Percentiles rank a stretch among this genome's conserved stretches.
Evolutionary conservation across 1,140 invertebrate genomes (phyloP).

Genomic region (Pseudomyrmex sp.): DNA sequence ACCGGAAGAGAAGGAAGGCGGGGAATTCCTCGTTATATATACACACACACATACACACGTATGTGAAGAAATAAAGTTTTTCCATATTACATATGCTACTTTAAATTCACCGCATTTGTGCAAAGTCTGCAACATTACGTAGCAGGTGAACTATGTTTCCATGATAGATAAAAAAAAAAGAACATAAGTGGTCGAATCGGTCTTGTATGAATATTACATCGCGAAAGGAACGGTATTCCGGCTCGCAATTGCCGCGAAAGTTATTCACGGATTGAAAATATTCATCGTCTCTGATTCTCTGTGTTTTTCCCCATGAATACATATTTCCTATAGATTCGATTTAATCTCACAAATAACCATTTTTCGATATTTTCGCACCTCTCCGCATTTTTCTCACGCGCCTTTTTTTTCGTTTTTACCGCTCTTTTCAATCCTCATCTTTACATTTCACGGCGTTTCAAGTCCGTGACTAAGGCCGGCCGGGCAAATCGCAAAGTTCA

Average conservation of each 20-base stretch:
- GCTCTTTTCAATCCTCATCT: neutral
- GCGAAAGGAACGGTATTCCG: too few relatives aligned
- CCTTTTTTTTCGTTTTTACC: neutral
- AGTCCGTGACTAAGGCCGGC: neutral
- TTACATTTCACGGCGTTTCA: constrained; percentile 5
- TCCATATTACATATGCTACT: neutral
- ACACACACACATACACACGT: too few relatives aligned
- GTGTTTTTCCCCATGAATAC: neutral
- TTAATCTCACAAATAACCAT: constrained; percentile 2
- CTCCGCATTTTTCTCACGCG: too few relatives aligned
- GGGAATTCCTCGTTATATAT: neutral
- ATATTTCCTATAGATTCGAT: neutral
- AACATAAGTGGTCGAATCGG: too few relatives aligned
- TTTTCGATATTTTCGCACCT: neutral
- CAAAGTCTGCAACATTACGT: too few relatives aligned
- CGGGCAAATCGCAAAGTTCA: constrained; percentile 61
- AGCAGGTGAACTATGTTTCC: too few relatives aligned
- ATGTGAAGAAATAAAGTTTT: too few relatives aligned
- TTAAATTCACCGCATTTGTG: too few relatives aligned
- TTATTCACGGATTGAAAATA: constrained; percentile 6
- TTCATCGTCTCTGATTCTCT: neutral
- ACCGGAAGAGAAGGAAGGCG: neutral
- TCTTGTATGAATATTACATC: too few relatives aligned
- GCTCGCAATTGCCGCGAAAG: too few relatives aligned
- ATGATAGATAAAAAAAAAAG: too few relatives aligned